Percentiles rank a stretch among this genome's conserved stretches.
Evolutionary conservation across 2,113 vertebrate species (phyloP).

Genomic region (Ardeotis arabs): DNA sequence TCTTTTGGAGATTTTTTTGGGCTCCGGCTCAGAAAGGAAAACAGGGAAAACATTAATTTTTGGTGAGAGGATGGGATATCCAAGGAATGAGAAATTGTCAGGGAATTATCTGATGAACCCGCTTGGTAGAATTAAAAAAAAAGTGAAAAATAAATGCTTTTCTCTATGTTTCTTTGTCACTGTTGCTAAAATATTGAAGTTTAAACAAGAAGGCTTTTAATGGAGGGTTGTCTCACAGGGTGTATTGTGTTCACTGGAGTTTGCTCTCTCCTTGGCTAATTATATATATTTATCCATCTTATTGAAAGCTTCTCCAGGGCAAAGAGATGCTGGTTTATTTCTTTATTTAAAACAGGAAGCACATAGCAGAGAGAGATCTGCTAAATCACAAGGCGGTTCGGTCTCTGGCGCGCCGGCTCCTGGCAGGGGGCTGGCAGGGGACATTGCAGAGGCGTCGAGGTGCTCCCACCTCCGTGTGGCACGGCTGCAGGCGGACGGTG

Average conservation of each 20-base stretch:
- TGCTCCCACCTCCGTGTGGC: accelerated
- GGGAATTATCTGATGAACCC: constrained; percentile 21
- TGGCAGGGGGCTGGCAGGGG: not conserved
- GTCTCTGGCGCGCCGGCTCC: not conserved
- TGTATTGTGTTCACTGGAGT: constrained; percentile 71
- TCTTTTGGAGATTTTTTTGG: not conserved
- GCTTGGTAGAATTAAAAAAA: constrained; percentile 29
- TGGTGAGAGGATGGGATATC: not conserved
- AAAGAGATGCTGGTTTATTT: constrained; percentile 64
- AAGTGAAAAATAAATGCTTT: constrained; percentile 53
- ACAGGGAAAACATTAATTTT: not conserved
- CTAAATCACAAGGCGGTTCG: not conserved
- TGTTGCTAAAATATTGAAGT: constrained; percentile 73
- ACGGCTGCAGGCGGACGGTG: not conserved
- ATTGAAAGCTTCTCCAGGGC: constrained; percentile 69
- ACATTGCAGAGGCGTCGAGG: not conserved
- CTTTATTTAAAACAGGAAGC: constrained; percentile 36
- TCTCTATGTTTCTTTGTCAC: constrained; percentile 51
- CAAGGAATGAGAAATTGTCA: not conserved
- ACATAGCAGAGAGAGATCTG: not conserved
- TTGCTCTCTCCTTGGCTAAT: constrained; percentile 72
- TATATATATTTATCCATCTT: constrained; percentile 75
- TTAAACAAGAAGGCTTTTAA: constrained; percentile 72
- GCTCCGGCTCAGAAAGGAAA: not conserved
- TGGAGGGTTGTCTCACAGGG: constrained; percentile 73